Evolutionary conservation across 2,888 invertebrate genomes (phyloP), one percentile per base, ranked within the genome.

Genomic region (Drosophila picticornis): DNA sequence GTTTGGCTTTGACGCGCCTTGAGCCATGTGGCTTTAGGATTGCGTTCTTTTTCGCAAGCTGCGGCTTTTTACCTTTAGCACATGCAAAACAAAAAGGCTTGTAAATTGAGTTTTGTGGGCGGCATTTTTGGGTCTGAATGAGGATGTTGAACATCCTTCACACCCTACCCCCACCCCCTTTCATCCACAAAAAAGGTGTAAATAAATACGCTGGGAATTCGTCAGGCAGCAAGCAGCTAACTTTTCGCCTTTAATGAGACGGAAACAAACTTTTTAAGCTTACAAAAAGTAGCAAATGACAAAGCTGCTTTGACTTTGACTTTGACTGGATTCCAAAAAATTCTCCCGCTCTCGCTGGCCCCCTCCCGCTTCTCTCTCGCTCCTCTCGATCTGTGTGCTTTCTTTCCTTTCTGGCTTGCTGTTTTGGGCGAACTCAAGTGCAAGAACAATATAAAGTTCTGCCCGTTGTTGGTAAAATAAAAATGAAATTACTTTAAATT

Each of bases 401-500:
- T 63, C 68, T 32, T 52, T 51, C 36, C 53, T 62, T 65, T 69
- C 65, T 40, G 70, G 62, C 29, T 64, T 74, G 46, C 52, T 77
- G 64, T 43, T 60, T 25, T 32, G 31, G 27, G 22, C n/a, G n/a
- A 50, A 46, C 59, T 59, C 65, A 70, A 80, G 83, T 75, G 81
- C 67, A 72, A 77, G 80, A 76, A 82, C 80, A 85, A 83, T 83
- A 83, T 80, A 80, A 85, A 83, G 73, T 82, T 82, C 61, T 61
- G 68, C 55, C 68, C 48, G 74, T 78, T 81, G 74, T 82, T 81
- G 72, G 60, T 57, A 77, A 80, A 84, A 90, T 90, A 91, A 90
- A 91, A 88, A 88, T 85, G 81, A 91, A 88, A 88, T 88, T 88
- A 91, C 90, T 90, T 90, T 84, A 88, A 91, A 88, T 91, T 91